A percentile compares a stretch with the other conserved stretches of the same genome.
Conservation (phyloP, 2,888 invertebrate species). For the Germaria angustata region DNA sequence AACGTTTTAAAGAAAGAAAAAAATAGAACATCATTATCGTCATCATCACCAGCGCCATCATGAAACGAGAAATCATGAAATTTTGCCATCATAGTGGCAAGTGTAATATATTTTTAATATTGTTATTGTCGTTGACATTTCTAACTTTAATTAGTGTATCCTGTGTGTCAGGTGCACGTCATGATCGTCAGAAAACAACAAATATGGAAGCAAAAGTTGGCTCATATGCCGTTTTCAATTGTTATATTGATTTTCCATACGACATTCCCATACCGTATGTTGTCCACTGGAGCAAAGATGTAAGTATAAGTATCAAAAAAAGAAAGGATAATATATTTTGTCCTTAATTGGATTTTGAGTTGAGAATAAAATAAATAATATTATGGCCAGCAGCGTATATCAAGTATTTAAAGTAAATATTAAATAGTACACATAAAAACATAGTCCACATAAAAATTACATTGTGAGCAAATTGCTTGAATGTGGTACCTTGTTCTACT, state of each 20-base stretch:
- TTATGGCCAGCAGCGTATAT: no score
- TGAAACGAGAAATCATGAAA: constrained; percentile 43
- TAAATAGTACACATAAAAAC: no score
- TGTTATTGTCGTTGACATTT: constrained; percentile 67
- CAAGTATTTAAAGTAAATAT: no score
- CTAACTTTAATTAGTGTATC: constrained; percentile 78
- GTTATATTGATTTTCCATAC: constrained; percentile 90
- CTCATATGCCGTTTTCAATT: constrained; percentile 80
- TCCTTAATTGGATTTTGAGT: no score
- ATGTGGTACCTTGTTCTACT: no score
- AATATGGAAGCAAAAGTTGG: constrained; percentile 80
- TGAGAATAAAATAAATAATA: no score
- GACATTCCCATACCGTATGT: constrained; percentile 91
- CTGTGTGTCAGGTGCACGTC: constrained; percentile 75
- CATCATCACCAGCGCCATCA: neutral
- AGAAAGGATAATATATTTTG: no score
- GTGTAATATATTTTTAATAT: constrained; percentile 26
- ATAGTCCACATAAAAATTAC: no score
- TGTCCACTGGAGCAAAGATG: constrained; percentile 94
- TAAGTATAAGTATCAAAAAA: constrained; percentile 82
- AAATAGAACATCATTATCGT: neutral
- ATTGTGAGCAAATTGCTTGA: no score
- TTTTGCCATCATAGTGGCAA: constrained; percentile 38
- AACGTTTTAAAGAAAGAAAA: neutral
- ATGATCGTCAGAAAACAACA: constrained; percentile 71